Base-by-base conservation (phyloP, 2,888 invertebrate genomes). In the Andrena fulva region DNA sequence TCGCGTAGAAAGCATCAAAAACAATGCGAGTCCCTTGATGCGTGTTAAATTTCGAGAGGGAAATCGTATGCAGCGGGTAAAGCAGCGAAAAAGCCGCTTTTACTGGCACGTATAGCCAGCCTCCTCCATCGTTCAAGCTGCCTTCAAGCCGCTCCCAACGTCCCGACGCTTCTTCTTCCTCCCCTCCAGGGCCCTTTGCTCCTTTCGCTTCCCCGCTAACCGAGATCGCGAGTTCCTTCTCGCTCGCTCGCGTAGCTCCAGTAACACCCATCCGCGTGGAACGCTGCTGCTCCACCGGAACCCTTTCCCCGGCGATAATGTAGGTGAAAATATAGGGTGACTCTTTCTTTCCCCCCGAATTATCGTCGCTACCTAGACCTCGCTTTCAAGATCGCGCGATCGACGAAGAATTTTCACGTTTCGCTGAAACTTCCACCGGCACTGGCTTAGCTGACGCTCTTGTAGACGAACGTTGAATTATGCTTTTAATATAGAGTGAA, bases 291-390 rank as follows among this genome's bases (percentile, higher is more conserved):
- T 74, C 69, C 85, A 80, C 60, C 74, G 72, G 60, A 85, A 85
- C 70, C 77, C 79, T 85, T 85, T 85, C 79, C 74, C 73, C 74
- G 56, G 52, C 59, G 82, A 73, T 85, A 85, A 86, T 86, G 80
- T 86, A 85, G 85, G 85, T 85, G 85, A 86, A 86, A 86, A 86
- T 85, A 80, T 64, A 77, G 80, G 77, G 78, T 79, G 86, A 80
- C 83, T n/a, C 67, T 33, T 68, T 77, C 64, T 73, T 80, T 69
- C 70, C 68, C 52, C 24, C 7, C 59, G 59, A 60, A 62, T 63
- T 35, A 62, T 31, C 24, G 62, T 33, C 29, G 3, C 29, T 4
- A 29, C 20, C 20, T 20, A 20, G 20, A 20, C 20, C 20, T 20
- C 20, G 20, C 20, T 29, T 29, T 29, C 3, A 29, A 29, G 29